Conservation (phyloP, 2,113 vertebrate genomes). For the Malurus melanocephalus region DNA sequence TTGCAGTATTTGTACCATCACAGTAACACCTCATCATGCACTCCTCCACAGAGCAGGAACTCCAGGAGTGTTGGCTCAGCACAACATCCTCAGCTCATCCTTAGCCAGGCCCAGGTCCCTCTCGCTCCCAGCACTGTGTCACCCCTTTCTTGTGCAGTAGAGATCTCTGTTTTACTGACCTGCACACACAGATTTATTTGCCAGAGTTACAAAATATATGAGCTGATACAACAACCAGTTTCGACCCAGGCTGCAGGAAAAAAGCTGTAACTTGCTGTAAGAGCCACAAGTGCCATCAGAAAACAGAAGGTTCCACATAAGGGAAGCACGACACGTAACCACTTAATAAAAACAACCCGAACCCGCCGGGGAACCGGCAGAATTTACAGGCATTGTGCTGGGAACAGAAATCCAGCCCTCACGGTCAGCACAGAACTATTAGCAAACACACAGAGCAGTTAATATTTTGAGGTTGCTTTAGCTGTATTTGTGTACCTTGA, state of each 20-base stretch:
- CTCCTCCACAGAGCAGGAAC: background rate
- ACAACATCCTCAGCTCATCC: background rate
- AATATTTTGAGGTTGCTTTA: constrained; percentile 26
- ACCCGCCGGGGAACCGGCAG: fast-evolving
- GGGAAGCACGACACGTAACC: background rate
- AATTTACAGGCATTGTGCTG: background rate
- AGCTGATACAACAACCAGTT: background rate
- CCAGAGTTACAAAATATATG: background rate
- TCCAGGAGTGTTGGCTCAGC: background rate
- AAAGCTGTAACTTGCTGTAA: background rate
- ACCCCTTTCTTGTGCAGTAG: background rate
- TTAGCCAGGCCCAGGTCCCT: background rate
- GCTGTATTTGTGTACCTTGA: background rate
- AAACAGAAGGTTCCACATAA: background rate
- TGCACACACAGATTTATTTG: constrained; percentile 13
- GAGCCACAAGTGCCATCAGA: background rate
- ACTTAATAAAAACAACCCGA: background rate
- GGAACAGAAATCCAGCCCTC: background rate
- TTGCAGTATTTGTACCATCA: background rate
- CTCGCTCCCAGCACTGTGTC: background rate
- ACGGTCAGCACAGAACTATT: background rate
- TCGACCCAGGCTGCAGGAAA: background rate
- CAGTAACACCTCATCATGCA: background rate
- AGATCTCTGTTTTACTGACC: background rate
- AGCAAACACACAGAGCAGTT: constrained; percentile 11